Conservation (phyloP, 2,888 invertebrate genomes). For the Sialis fuliginosa region DNA sequence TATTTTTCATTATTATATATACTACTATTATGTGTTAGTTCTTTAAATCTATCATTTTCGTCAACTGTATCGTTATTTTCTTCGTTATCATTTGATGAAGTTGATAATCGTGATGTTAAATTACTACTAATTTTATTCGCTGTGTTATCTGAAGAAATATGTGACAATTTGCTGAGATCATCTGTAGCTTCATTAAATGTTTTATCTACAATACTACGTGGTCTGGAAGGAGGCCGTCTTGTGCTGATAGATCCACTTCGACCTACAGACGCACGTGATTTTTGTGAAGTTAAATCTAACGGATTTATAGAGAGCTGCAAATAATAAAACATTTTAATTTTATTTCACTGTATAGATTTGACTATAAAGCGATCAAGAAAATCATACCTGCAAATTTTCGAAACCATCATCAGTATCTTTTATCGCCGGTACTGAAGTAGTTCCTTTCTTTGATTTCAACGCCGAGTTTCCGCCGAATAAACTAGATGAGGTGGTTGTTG, state of each 20-base stretch:
- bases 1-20: background rate
- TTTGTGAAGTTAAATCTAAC: conserved; percentile 30
- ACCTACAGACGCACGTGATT: conserved; percentile 30
- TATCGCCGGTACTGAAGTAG: too few relatives aligned
- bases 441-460: background rate
- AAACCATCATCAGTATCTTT: too few relatives aligned
- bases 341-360: background rate
- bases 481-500: conserved; percentile 2
- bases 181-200: conserved; percentile 7
- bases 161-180: conserved; percentile 25
- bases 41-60: too few relatives aligned
- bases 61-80: background rate
- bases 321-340: conserved; percentile 1
- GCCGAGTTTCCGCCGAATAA: background rate
- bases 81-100: background rate
- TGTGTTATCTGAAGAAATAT: conserved; percentile 27
- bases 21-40: background rate
- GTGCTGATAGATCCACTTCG: conserved; percentile 27
- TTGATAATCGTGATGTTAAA: background rate
- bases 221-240: conserved; percentile 31
- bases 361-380: too few relatives aligned
- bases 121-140: conserved; percentile 12
- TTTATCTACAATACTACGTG: conserved; percentile 13
- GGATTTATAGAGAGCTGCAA: conserved; percentile 29
- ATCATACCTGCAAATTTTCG: too few relatives aligned